Conservation (phyloP, 2,797 vertebrate genomes). For the Tolypeutes matacus region DNA sequence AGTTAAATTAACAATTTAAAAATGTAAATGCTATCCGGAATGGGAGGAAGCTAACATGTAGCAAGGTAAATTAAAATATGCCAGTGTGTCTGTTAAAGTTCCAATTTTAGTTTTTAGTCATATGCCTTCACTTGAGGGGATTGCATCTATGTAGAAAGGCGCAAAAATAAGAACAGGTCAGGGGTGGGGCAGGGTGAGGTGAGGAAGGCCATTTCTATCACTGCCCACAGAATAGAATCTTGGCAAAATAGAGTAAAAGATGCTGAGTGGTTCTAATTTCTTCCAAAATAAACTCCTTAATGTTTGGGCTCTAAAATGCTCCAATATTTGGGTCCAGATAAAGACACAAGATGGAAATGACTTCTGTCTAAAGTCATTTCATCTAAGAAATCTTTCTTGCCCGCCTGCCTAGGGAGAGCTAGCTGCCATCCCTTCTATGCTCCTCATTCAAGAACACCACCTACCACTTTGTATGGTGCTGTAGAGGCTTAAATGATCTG, state of each 20-base stretch:
- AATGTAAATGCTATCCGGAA: not conserved
- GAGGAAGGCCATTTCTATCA: not conserved
- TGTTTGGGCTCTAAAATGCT: not conserved
- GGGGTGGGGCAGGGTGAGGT: not conserved
- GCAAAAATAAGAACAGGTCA: not conserved
- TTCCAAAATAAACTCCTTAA: not conserved
- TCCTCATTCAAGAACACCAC: no score
- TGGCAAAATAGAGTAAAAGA: not conserved
- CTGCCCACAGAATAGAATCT: not conserved
- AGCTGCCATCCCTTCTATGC: not conserved
- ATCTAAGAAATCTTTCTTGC: not conserved
- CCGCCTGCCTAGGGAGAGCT: not conserved
- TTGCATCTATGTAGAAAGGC: not conserved
- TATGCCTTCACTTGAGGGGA: not conserved
- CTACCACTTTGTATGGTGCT: accelerated
- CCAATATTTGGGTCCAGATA: not conserved
- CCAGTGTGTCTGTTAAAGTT: not conserved
- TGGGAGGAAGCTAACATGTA: not conserved
- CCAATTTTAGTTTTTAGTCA: constrained; percentile 4
- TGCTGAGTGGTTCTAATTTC: not conserved
- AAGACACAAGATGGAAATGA: not conserved
- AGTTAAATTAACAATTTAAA: constrained; percentile 3
- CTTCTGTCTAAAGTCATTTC: not conserved
- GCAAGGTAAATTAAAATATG: not conserved
- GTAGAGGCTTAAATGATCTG: not conserved